Conservation (phyloP, 2,888 invertebrate species). For the Nomada goodeniana region DNA sequence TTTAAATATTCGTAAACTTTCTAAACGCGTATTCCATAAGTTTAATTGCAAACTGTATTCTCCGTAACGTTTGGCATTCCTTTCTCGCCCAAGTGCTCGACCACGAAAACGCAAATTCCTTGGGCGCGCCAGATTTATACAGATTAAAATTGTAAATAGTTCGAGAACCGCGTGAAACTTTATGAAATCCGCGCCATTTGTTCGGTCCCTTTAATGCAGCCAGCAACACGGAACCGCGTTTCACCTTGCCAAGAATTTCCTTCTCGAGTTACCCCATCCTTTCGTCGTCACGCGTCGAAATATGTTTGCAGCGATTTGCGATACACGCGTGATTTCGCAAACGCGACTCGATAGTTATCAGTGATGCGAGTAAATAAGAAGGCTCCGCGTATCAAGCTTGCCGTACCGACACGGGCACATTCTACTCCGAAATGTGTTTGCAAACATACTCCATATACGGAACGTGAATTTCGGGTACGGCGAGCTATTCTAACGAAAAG, state of each 20-base stretch:
- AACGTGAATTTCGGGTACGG: slow-evolving; percentile 9
- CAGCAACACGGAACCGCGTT: not conserved
- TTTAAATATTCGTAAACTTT: not conserved
- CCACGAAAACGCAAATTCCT: not conserved
- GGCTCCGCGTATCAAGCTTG: slow-evolving; percentile 4
- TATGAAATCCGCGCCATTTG: slow-evolving; percentile 6
- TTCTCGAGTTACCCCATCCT: not conserved
- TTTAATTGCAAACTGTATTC: not conserved
- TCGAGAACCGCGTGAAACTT: not conserved
- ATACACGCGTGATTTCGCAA: slow-evolving; percentile 4
- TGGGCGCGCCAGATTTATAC: slow-evolving; percentile 10
- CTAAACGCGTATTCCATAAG: slow-evolving; percentile 3
- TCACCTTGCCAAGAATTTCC: slow-evolving; percentile 6
- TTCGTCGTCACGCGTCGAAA: not conserved
- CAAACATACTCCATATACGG: not conserved
- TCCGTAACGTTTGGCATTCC: not conserved
- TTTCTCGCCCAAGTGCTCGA: not conserved
- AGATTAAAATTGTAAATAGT: slow-evolving; percentile 2
- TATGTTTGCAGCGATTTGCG: slow-evolving; percentile 6
- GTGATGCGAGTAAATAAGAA: slow-evolving; percentile 17
- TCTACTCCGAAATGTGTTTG: slow-evolving; percentile 23
- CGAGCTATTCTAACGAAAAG: not conserved
- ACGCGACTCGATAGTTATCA: slow-evolving; percentile 34
- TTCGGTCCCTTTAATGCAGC: not conserved
- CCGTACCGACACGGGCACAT: not conserved